Conservation (phyloP, 2,797 vertebrate genomes). For the Phoxinus dragarum region DNA sequence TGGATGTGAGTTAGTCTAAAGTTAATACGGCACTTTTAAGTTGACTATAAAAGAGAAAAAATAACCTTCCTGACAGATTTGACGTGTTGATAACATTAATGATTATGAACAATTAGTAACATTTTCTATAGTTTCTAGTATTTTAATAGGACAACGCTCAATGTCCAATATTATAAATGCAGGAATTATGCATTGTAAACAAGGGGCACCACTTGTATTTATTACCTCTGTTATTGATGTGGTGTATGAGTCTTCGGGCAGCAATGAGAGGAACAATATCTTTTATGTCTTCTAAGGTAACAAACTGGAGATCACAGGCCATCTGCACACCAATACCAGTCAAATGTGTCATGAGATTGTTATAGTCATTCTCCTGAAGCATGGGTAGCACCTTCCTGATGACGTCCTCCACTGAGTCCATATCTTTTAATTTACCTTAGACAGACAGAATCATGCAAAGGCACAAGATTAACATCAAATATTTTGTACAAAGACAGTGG, state of each 20-base stretch:
- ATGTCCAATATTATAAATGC: not conserved
- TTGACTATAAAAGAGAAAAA: slow-evolving; percentile 1
- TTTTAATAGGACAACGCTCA: not conserved
- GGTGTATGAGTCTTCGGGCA: not conserved
- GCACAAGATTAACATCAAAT: slow-evolving; percentile 23
- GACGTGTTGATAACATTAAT: not conserved
- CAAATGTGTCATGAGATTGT: not conserved
- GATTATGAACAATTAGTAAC: too few species aligned
- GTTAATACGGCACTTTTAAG: not conserved
- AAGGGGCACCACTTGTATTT: not conserved
- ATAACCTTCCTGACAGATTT: not conserved
- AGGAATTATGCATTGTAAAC: not conserved
- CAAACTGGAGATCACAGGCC: not conserved
- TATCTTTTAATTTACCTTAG: not conserved
- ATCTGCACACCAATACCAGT: not conserved
- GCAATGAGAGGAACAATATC: not conserved
- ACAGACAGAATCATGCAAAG: slow-evolving; percentile 30
- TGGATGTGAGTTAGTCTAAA: not conserved
- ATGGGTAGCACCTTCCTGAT: not conserved
- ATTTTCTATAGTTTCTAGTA: not conserved
- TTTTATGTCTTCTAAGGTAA: not conserved
- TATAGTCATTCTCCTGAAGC: not conserved
- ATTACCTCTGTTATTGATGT: not conserved
- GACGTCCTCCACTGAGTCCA: not conserved
- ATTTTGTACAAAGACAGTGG: slow-evolving; percentile 21